Base-by-base conservation (phyloP, 1,140 invertebrate genomes). In the Drosophila sproati region DNA sequence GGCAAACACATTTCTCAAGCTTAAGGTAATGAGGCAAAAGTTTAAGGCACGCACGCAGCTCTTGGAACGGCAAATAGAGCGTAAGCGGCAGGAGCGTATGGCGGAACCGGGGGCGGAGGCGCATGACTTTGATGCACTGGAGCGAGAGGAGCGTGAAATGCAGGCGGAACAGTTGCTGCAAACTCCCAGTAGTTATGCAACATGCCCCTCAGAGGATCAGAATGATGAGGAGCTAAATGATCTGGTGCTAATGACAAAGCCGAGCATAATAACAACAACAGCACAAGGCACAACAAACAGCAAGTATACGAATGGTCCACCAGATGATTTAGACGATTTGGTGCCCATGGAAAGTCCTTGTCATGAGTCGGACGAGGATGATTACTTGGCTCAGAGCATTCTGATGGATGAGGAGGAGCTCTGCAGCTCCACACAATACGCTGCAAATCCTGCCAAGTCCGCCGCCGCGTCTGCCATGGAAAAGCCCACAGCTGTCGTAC, bases 21-120 rank as follows among this genome's bases (percentile, higher is more conserved):
- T 92, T 0, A 92, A 92, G 54, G 78, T 88, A 0, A 79, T 92
- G 77, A 71, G 89, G 1, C 90, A 92, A 45, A 92, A 92, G 57
- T 85, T 92, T 4, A 92, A 89, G 50, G 92, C 91, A 0, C 78
- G 91, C n/a, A 82, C 77, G 0, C 81, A 91, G 55, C 47, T 92
- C 10, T 52, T 89, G 0, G 72, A 92, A 47, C 79, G 76, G 3
- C 72, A 75, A 31, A 45, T 92, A 35, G 76, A 87, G 8, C 78
- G 80, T 12, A 59, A 61, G 2, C 61, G 76, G 5, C 62, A 56
- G 7, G 55, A 72, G 10, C 56, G 34, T 5, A 60, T 70, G 41
- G 57, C 34, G 4, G 39, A 70, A 4, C 61, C 67, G 8, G 57
- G 81, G 0, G 62, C 59, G 7, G 57, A 86, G 0, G 62, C 59